Conservation (phyloP, 2,113 vertebrate species). For the Cyphomyrus plagiostoma region DNA sequence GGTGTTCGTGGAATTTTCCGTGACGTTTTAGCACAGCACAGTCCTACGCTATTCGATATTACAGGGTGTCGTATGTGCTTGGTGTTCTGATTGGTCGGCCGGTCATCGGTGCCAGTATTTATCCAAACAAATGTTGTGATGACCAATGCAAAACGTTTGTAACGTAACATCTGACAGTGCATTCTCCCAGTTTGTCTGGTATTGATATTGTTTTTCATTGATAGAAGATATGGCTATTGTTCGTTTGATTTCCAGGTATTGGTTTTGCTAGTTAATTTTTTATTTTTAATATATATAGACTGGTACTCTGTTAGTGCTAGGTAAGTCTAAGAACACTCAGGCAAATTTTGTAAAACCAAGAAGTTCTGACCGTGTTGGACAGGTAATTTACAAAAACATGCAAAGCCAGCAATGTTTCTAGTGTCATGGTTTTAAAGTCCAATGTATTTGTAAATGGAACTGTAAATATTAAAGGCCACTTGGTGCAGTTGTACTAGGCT, state of each 20-base stretch:
- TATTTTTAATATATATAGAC: background rate
- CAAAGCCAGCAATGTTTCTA: constrained; percentile 40
- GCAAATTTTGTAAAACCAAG: constrained; percentile 58
- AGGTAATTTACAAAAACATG: constrained; percentile 48
- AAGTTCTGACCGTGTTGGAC: constrained; percentile 52
- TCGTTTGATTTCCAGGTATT: background rate
- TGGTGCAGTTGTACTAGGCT: constrained; percentile 22
- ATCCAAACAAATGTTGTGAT: constrained; percentile 29
- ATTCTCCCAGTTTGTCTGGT: constrained; percentile 4
- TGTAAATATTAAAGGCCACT: constrained; percentile 52
- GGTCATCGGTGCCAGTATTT: constrained; percentile 43
- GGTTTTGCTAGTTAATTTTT: background rate
- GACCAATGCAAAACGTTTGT: constrained; percentile 26
- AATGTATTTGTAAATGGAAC: constrained; percentile 54
- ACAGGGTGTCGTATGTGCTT: constrained; percentile 42
- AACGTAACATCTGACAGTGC: constrained; percentile 1
- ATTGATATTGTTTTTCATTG: constrained; percentile 1
- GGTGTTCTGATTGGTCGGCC: constrained; percentile 40
- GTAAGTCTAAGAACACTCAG: constrained; percentile 61
- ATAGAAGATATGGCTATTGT: background rate
- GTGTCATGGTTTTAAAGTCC: constrained; percentile 53
- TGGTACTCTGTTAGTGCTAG: constrained; percentile 14
- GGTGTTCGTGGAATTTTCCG: constrained; percentile 39
- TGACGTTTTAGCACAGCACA: constrained; percentile 34
- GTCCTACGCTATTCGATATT: constrained; percentile 32